Evolutionary conservation across 2,113 vertebrate species (phyloP), one percentile per base, ranked within the genome.

Genomic region (Caloenas nicobarica): DNA sequence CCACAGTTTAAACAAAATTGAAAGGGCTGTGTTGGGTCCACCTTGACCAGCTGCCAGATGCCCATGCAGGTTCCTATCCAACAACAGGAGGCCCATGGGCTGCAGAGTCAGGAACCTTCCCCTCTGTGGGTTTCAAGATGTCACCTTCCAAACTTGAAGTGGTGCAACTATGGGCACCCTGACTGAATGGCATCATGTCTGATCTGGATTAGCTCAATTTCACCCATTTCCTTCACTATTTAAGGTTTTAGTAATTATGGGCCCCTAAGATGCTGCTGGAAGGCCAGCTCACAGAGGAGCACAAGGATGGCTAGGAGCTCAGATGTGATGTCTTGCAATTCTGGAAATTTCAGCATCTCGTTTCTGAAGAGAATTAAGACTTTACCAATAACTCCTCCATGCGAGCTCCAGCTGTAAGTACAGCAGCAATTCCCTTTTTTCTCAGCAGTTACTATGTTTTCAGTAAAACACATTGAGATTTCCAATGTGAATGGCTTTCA

Each of bases 1-100:
- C 44, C 46, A 66, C 36, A 69, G 31, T 58, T 64, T 81, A 54
- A 6, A 69, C 5, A 81, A 58, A 88, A 71, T 79, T 74, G 40
- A 62, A 89, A 94, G 38, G 58, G 16, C n/a, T 29, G 23, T 53
- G 29, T 26, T 33, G 25, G n/a, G 25, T 26, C 64, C 50, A 50
- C 31, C 16, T 29, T 56, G n/a, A 21, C 29, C 40, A 56, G 36
- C 23, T 74, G 22, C 28, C 13, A 61, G 56, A 33, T 0, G 3
- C 7, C 24, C 56, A 56, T n/a, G n/a, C 24, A 69, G 48, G 31
- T 66, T 86, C 44, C 7, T 16, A n/a, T 16, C 34, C 1, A 3
- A 60, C 8, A 44, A 22, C 19, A n/a, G 3, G 9, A 26, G 0
- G 1, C 4, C 11, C 28, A 2, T 8, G 19, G 16, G 31, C 11